Conservation (phyloP, 2,797 vertebrate species). For the Acipenser ruthenus region DNA sequence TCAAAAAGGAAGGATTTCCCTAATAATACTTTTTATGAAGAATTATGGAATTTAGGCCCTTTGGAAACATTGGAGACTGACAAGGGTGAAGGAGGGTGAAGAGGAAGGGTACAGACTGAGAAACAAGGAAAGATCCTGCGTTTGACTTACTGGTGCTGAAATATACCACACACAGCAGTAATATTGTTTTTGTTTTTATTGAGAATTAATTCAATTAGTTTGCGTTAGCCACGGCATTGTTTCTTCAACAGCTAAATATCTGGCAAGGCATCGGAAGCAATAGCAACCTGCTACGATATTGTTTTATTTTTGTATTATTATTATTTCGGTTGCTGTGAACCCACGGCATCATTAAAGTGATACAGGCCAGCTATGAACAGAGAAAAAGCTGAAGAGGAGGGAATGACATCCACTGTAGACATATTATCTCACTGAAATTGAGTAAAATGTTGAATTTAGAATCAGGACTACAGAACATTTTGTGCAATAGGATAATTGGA, state of each 20-base stretch:
- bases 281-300: too few relatives aligned
- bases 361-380: background rate
- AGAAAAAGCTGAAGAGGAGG: background rate
- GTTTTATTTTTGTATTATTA: too few relatives aligned
- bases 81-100: constrained; percentile 39
- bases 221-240: too few relatives aligned
- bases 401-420: background rate
- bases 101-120: constrained; percentile 25
- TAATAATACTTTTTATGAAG: constrained; percentile 72
- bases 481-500: constrained; percentile 47
- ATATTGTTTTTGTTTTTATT: too few relatives aligned
- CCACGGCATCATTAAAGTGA: too few relatives aligned
- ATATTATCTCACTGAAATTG: constrained; percentile 1
- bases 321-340: too few relatives aligned
- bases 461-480: constrained; percentile 16
- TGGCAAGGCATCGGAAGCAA: too few relatives aligned
- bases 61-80: constrained; percentile 51
- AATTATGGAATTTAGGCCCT: constrained; percentile 69
- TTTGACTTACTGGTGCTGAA: too few relatives aligned
- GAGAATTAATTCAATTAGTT: too few relatives aligned
- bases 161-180: too few relatives aligned
- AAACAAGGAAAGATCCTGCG: constrained; percentile 55
- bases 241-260: too few relatives aligned
- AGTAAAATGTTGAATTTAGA: constrained; percentile 19
- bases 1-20: constrained; percentile 82